Evolutionary conservation across 2,888 invertebrate genomes (phyloP), one percentile per base, ranked within the genome.

Genomic region (Cordilura impudica): DNA sequence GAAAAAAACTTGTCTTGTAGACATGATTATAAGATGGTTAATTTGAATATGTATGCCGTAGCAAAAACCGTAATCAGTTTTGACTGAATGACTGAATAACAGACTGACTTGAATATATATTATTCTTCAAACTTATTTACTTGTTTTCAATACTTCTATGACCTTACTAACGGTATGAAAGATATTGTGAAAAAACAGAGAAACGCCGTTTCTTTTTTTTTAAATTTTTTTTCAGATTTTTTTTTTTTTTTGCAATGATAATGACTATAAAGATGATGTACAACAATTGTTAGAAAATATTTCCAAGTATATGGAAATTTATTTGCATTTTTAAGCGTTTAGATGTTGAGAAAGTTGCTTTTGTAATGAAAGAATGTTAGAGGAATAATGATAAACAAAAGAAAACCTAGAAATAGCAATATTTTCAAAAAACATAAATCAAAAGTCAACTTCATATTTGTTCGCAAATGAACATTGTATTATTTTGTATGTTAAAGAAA

Each of bases 61-160:
- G 31, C 19, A 49, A 49, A 49, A 56, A 26, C 61, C 19, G 67
- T 45, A 78, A 67, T 58, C 67, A 14, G 47, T 54, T 60, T 54
- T 70, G 70, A 74, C 74, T 74, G 78, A 79, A 39, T 72, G 66
- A 66, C 71, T 77, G 71, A 47, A 39, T 58, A 63, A 56, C 63
- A 69, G 78, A 67, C 58, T 69, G 63, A 73, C 66, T 77, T 65
- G 31, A 23, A 54, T 61, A 43, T 2, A 26, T 60, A 21, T 60
- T 39, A 67, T 31, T 29, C 26, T 54, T 54, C 31, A 5, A 18
- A 0, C 8, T 1, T 12, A 2, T 21, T 26, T 72, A 10, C 35
- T 61, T 60, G 26, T 67, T 35, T 63, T 21, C 39, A 29, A 49
- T 56, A 39, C 35, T 10, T 67, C 35, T 54, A 65, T 79, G 75